Conservation (phyloP, 1,140 invertebrate species). For the Zaprionus gabonicus region DNA sequence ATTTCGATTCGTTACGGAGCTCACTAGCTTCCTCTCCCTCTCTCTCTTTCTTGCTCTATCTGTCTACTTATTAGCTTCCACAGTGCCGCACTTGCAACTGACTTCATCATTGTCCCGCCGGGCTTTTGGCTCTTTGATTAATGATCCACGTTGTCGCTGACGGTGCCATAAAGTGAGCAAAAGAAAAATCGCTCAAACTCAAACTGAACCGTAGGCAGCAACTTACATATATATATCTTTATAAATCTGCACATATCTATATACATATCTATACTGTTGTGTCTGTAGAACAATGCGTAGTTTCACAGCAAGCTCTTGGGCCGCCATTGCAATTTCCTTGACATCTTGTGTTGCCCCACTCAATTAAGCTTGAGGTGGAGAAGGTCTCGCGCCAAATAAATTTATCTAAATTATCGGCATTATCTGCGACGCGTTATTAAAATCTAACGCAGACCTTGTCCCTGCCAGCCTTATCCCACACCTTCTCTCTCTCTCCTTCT, state of each 20-base stretch:
- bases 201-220: neutral
- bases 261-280: neutral
- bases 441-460: constrained; percentile 58
- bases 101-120: constrained; percentile 47
- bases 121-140: constrained; percentile 70
- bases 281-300: neutral
- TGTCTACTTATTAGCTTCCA: constrained; percentile 21
- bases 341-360: constrained; percentile 42
- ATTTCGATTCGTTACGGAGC: neutral
- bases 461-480: neutral
- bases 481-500: too few relatives aligned
- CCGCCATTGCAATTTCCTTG: constrained; percentile 28
- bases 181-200: constrained; percentile 3
- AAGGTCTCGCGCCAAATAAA: constrained; percentile 55
- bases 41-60: neutral
- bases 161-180: constrained; percentile 67
- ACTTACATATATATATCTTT: neutral
- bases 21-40: neutral
- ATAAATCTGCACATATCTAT: neutral
- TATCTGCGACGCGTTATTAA: constrained; percentile 64
- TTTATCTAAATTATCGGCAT: constrained; percentile 81
- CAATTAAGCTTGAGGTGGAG: constrained; percentile 58
- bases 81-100: neutral
- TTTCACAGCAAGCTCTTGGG: constrained; percentile 24
- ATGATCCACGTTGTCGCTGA: constrained; percentile 59